A percentile compares a stretch with the other conserved stretches of the same genome.
phyloP scores from a whole-genome alignment of 2,888 invertebrate species.

The Drosophila eohydei region DNA sequence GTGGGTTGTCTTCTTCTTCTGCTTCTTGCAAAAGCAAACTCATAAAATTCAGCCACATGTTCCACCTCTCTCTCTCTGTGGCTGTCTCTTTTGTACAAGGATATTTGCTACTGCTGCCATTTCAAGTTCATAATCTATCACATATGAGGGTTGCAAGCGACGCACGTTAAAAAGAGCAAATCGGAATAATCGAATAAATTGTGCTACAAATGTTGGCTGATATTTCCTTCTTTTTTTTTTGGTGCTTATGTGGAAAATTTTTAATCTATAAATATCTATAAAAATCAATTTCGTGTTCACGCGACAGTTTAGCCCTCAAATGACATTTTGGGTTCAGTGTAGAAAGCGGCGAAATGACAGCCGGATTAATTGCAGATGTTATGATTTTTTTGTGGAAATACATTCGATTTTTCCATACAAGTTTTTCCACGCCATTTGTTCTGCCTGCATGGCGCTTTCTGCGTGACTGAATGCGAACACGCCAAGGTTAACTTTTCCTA shows the following conservation, averaged over 20 bases:
- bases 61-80: constrained; percentile 6
- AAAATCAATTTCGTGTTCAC: constrained; percentile 80
- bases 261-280: constrained; percentile 80
- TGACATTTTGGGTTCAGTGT: constrained; percentile 41
- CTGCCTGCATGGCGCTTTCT: constrained; percentile 46
- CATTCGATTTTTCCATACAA: constrained; percentile 39
- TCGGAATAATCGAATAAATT: constrained; percentile 61
- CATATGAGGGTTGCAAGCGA: constrained; percentile 71
- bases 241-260: constrained; percentile 75
- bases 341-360: constrained; percentile 42
- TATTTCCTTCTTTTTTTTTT: constrained; percentile 34
- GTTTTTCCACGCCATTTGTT: constrained; percentile 76
- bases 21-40: constrained; percentile 43
- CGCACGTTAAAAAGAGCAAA: constrained; percentile 35
- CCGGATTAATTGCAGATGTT: constrained; percentile 82
- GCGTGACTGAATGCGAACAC: constrained; percentile 33
- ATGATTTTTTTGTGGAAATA: constrained; percentile 71
- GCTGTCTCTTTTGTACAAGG: constrained; percentile 8
- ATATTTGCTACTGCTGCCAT: constrained; percentile 62
- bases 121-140: constrained; percentile 69
- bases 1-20: constrained; percentile 47
- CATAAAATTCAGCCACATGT: constrained; percentile 45
- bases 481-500: background rate
- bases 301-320: constrained; percentile 67
- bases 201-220: constrained; percentile 58